These are phyloP conservation scores for Apaloderma vittatum DNA, from an alignment of 2,113 vertebrate genomes.

Conservation along the genomic window DNA sequence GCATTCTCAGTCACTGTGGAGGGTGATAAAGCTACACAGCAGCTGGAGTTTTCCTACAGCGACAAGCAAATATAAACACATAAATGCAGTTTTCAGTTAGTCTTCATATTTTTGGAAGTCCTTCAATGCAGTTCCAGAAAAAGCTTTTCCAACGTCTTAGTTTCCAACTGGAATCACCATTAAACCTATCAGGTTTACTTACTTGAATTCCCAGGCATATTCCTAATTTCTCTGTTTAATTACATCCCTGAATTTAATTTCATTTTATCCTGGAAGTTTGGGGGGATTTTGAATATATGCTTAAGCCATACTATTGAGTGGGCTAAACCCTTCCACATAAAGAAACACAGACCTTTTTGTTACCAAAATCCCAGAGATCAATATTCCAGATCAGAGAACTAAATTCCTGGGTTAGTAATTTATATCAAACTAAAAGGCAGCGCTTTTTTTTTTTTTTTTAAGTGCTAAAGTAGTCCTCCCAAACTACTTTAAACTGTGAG, in stretches of 20 bases:
- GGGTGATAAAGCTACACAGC: not conserved
- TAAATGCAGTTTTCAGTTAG: not conserved
- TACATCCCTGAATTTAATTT: conserved; percentile 9
- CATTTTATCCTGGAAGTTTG: conserved; percentile 4
- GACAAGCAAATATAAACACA: conserved; percentile 23
- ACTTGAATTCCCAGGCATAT: conserved; percentile 15
- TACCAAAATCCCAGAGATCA: conserved; percentile 13
- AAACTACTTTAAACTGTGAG: conserved; percentile 23
- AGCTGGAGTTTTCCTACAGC: conserved; percentile 25
- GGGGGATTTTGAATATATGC: not conserved
- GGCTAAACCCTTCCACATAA: not conserved
- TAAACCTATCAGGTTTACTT: conserved; percentile 39
- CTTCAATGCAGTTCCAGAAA: not conserved
- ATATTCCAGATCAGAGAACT: conserved; percentile 4
- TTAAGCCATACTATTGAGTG: not conserved
- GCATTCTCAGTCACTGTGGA: not conserved
- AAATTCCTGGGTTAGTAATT: conserved; percentile 5
- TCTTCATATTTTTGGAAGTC: not conserved
- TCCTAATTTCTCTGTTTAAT: conserved; percentile 47
- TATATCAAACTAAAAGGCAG: not conserved
- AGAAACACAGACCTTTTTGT: conserved; percentile 34
- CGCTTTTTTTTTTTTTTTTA: not conserved
- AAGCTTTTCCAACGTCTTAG: conserved; percentile 19
- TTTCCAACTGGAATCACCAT: conserved; percentile 58
- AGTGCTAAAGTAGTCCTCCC: not conserved